Evolutionary conservation across 2,113 vertebrate genomes (phyloP).

Genomic region (Campylorhamphus procurvoides): DNA sequence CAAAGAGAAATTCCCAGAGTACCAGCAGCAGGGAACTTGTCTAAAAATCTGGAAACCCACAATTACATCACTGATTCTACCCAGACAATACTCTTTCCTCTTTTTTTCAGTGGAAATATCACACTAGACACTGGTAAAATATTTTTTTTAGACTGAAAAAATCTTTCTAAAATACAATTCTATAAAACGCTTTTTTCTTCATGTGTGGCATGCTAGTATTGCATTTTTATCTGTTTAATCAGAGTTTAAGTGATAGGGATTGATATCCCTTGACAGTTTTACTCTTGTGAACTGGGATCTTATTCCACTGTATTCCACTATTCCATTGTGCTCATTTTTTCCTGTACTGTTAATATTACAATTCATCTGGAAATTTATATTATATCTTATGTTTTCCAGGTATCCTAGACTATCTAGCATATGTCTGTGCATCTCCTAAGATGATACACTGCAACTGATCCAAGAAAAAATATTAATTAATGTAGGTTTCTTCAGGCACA

Average conservation of each 20-base stretch:
- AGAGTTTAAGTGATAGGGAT: neutral
- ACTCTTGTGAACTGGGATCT: neutral
- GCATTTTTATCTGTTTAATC: conserved; percentile 2
- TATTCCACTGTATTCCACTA: neutral
- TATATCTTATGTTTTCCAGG: neutral
- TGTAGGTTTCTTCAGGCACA: neutral
- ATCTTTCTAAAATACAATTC: neutral
- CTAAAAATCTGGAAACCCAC: neutral
- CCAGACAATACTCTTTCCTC: neutral
- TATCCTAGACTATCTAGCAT: neutral
- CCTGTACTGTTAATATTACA: neutral
- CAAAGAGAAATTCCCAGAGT: neutral
- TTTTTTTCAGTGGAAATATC: neutral
- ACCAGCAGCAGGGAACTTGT: neutral
- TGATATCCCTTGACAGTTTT: neutral
- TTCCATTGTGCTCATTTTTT: neutral
- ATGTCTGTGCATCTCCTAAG: neutral
- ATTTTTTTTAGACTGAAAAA: neutral
- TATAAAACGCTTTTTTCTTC: neutral
- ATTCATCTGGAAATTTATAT: neutral
- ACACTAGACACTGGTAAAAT: neutral
- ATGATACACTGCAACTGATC: neutral
- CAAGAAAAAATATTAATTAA: neutral
- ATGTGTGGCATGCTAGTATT: neutral
- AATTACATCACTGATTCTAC: neutral